Percentiles rank a stretch among this genome's conserved stretches.
Evolutionary conservation across 2,797 vertebrate genomes (phyloP).

Genomic region (Leucoraja ocellata): DNA sequence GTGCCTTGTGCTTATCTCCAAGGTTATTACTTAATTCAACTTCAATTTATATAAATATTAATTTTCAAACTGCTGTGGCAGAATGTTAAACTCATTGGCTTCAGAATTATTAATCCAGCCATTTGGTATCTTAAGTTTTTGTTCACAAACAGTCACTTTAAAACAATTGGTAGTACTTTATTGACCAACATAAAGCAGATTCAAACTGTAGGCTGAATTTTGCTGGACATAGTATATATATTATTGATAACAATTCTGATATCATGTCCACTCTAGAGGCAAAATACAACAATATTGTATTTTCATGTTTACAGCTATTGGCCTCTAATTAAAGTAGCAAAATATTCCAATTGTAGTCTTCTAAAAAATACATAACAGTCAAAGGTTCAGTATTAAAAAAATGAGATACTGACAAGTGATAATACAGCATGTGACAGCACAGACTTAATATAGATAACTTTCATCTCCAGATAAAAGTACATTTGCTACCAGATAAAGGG

Average conservation of each 20-base stretch:
- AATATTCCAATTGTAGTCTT: conserved; percentile 1
- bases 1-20: not conserved
- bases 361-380: not conserved
- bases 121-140: not conserved
- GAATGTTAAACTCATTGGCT: not conserved
- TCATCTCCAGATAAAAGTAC: not conserved
- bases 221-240: not conserved
- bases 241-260: not conserved
- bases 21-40: not conserved
- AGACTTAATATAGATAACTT: not conserved
- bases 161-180: not conserved
- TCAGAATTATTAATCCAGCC: not conserved
- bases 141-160: not conserved
- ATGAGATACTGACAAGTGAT: not conserved
- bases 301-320: not conserved
- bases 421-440: not conserved
- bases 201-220: not conserved
- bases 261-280: not conserved
- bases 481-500: not conserved
- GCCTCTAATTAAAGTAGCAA: conserved; percentile 18
- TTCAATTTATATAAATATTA: not conserved
- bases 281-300: conserved; percentile 7
- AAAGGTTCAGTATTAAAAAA: not conserved
- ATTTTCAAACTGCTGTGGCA: not conserved
- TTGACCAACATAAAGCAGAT: not conserved